A percentile compares a stretch with the other conserved stretches of the same genome.
Evolutionary conservation across 2,113 vertebrate genomes (phyloP).

Genomic region (Melanerpes formicivorus): DNA sequence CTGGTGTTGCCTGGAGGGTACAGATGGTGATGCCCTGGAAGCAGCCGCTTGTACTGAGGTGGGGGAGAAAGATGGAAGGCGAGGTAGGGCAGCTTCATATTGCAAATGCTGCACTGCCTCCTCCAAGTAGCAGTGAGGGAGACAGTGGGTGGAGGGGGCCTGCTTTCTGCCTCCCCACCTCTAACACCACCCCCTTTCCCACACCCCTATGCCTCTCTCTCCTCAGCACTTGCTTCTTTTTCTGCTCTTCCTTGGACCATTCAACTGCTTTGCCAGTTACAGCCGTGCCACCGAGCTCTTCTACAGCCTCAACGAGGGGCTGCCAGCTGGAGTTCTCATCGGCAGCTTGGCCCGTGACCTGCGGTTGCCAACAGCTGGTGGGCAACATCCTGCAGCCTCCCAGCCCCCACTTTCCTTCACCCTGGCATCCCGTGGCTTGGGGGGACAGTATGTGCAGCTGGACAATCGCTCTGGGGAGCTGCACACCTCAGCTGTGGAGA

Average conservation of each 20-base stretch:
- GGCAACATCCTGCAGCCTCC: neutral
- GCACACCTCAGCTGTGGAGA: slow-evolving; percentile 86
- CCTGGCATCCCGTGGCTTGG: slow-evolving; percentile 84
- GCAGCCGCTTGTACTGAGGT: neutral
- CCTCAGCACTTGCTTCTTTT: slow-evolving; percentile 77
- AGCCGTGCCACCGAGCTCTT: slow-evolving; percentile 90
- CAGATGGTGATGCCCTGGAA: neutral
- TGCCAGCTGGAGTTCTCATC: slow-evolving; percentile 89
- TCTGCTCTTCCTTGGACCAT: slow-evolving; percentile 86
- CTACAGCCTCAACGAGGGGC: slow-evolving; percentile 95
- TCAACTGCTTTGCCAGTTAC: slow-evolving; percentile 89
- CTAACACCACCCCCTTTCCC: neutral
- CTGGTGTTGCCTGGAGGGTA: slow-evolving; percentile 3
- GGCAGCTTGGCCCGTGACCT: slow-evolving; percentile 91
- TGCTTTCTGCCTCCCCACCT: neutral
- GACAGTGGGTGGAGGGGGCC: no score
- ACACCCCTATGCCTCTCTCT: slow-evolving; percentile 1
- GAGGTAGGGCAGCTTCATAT: neutral
- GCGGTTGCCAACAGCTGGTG: slow-evolving; percentile 71
- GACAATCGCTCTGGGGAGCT: slow-evolving; percentile 90
- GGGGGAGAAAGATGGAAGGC: neutral
- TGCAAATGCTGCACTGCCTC: neutral
- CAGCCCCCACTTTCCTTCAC: slow-evolving; percentile 88
- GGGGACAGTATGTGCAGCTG: slow-evolving; percentile 87
- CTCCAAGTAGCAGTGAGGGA: neutral